Base-by-base conservation (phyloP, 2,113 vertebrate species). In the Cathartes aura region DNA sequence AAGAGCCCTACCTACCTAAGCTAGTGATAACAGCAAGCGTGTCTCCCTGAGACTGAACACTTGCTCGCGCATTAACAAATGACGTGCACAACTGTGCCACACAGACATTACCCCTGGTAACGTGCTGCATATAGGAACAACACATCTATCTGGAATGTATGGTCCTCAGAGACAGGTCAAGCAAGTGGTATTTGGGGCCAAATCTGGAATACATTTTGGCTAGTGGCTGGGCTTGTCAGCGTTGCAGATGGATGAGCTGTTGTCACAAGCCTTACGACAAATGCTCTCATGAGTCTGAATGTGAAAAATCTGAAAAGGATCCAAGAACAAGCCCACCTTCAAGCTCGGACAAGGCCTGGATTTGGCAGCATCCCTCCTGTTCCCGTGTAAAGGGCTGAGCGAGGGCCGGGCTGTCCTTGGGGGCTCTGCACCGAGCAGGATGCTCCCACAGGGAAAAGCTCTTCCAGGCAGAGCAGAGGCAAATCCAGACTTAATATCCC, bases 11-110 rank as follows among this genome's bases (percentile, higher is more conserved):
- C 38, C 16, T 5, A 0, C 32, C 50, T 8, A 11, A 8, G 36
- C 27, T 8, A 8, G 22, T 0, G 5, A 8, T 4, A n/a, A 0
- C 19, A 32, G 63, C 6, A 2, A 3, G 15, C 0, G 5, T 2
- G 5, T 90, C 52, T 38, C 48, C 82, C 58, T 0, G 3, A 58
- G 30, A 9, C 80, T 1, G 40, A 32, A 1, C 36, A 0, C 85
- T 80, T 7, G 45, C 85, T 73, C 1, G 0, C 0, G 0, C 27
- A 0, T 8, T 12, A 3, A 15, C 22, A 40, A 15, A 2, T 0
- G 38, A 17, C 0, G 1, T 0, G n/a, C 45, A 14, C n/a, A 1
- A 2, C 11, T 0, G 15, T 11, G 48, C 36, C 63, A 11, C 16
- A 0, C 26, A 4, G 43, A 2, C 32, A 4, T 2, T 0, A 4